A percentile compares a stretch with the other conserved stretches of the same genome.
These are phyloP conservation scores for Mionectes olivaceus DNA, from an alignment of 2,797 vertebrate species.

Conservation along the genomic window DNA sequence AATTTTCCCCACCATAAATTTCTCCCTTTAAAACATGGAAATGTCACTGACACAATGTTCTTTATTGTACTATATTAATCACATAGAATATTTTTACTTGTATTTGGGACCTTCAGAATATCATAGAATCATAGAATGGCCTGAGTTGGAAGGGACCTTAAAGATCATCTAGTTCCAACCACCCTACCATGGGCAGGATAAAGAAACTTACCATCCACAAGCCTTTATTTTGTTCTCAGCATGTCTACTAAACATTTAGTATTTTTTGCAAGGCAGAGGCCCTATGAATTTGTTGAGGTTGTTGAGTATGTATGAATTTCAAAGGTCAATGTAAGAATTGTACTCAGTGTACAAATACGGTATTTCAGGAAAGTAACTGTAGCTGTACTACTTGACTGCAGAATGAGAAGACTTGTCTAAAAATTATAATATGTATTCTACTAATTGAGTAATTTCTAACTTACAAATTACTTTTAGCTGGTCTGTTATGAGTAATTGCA, in stretches of 20 bases:
- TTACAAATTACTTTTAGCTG: neutral
- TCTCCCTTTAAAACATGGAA: neutral
- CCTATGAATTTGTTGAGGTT: neutral
- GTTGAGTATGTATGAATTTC: neutral
- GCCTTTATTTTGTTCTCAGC: neutral
- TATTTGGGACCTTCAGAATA: neutral
- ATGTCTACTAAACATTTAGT: neutral
- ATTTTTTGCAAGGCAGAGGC: neutral
- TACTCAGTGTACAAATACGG: neutral
- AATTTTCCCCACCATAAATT: neutral
- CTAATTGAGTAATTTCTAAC: neutral
- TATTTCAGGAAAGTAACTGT: neutral
- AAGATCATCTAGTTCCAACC: neutral
- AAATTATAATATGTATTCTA: neutral
- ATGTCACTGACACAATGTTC: neutral
- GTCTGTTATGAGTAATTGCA: neutral
- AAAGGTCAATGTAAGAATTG: neutral
- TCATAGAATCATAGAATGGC: neutral
- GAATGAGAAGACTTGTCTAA: neutral
- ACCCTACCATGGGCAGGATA: neutral
- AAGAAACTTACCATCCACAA: neutral
- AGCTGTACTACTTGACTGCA: neutral
- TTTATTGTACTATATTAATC: neutral
- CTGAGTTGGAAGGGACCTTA: neutral
- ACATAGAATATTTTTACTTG: neutral